A percentile compares a stretch with the other conserved stretches of the same genome.
phyloP scores from a whole-genome alignment of 1,140 invertebrate genomes.

The Cydia splendana region DNA sequence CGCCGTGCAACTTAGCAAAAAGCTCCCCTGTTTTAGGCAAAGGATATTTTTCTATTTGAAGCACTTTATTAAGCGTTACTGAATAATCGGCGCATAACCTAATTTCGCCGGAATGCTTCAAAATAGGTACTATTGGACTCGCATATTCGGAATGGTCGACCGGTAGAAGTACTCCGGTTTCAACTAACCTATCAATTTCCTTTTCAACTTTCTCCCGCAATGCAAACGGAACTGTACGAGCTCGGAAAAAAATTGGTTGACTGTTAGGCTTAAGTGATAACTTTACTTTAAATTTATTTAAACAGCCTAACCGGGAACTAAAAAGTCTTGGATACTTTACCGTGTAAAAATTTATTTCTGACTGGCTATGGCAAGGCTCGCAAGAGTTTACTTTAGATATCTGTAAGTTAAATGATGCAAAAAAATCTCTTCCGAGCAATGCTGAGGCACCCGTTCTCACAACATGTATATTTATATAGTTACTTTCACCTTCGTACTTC shows the following conservation, averaged over 20 bases:
- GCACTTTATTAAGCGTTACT: constrained; percentile 31
- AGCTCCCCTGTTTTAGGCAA: constrained; percentile 23
- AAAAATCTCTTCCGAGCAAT: not conserved
- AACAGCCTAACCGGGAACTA: constrained; percentile 17
- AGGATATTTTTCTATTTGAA: constrained; percentile 33
- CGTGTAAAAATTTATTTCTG: not conserved
- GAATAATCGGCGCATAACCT: constrained; percentile 35
- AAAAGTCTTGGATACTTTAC: constrained; percentile 6
- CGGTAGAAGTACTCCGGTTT: not conserved
- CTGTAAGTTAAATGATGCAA: not conserved
- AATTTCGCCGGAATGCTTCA: constrained; percentile 25
- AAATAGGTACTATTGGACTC: constrained; percentile 22
- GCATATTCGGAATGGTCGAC: constrained; percentile 30
- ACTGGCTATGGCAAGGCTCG: not conserved
- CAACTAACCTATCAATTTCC: constrained; percentile 27
- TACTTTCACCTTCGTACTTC: not conserved
- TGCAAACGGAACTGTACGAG: constrained; percentile 26
- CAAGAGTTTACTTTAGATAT: not conserved
- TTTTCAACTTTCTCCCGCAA: constrained; percentile 16
- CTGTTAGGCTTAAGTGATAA: not conserved
- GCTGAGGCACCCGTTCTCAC: not conserved
- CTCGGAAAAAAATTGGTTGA: constrained; percentile 29
- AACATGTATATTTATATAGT: constrained; percentile 24
- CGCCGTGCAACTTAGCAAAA: constrained; percentile 32
- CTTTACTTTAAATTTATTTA: constrained; percentile 26